phyloP scores from a whole-genome alignment of 1,140 invertebrate species.

The Leptopilina boulardi region DNA sequence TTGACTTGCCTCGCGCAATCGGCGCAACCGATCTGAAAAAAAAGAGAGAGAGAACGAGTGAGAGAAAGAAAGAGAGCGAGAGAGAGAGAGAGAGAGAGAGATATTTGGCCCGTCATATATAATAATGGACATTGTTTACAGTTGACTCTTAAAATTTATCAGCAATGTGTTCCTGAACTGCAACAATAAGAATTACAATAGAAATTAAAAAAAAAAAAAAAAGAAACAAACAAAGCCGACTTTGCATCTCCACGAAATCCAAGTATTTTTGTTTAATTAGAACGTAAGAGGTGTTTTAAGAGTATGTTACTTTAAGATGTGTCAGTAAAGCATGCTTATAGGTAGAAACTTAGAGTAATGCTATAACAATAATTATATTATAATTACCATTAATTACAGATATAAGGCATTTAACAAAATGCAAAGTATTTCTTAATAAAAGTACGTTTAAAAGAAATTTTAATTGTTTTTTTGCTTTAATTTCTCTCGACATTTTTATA shows the following conservation, averaged over 20 bases:
- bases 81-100: neutral
- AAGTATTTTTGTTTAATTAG: constrained; percentile 70
- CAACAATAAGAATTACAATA: constrained; percentile 29
- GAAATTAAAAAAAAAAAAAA: neutral
- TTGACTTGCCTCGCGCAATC: constrained; percentile 22
- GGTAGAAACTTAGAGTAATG: constrained; percentile 73
- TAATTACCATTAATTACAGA: constrained; percentile 74
- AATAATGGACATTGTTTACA: constrained; percentile 10
- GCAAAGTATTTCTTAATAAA: constrained; percentile 78
- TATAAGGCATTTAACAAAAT: constrained; percentile 76
- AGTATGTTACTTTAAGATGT: constrained; percentile 73
- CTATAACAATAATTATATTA: constrained; percentile 76
- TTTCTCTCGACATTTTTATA: neutral
- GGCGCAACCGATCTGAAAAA: constrained; percentile 11
- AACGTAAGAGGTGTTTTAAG: constrained; percentile 70
- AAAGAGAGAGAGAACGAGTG: neutral
- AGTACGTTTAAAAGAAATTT: constrained; percentile 71
- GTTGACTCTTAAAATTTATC: constrained; percentile 15
- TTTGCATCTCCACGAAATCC: constrained; percentile 62
- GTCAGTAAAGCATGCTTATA: constrained; percentile 75
- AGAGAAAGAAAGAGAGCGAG: neutral
- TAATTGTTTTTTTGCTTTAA: neutral
- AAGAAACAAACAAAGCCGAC: constrained; percentile 25
- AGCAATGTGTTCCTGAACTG: constrained; percentile 19
- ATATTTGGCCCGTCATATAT: constrained; percentile 4